Conservation (phyloP, 2,797 vertebrate species). For the Hypotaenidia okinawae region DNA sequence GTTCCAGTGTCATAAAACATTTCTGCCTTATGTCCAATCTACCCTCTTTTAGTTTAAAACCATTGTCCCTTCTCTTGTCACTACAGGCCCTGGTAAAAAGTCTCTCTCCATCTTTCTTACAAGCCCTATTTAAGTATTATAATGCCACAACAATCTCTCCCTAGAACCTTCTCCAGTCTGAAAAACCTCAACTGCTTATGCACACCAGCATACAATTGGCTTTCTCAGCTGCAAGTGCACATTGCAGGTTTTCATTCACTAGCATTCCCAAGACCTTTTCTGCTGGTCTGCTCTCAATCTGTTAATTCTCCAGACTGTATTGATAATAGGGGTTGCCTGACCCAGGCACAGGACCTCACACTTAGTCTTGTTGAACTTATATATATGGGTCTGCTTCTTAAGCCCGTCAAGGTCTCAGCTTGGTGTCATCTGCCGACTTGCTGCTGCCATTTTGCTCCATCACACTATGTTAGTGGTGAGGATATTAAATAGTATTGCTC, state of each 20-base stretch:
- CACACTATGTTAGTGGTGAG: not conserved
- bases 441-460: not conserved
- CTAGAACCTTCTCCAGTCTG: too few relatives aligned
- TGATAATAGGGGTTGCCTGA: not conserved
- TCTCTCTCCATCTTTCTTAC: not conserved
- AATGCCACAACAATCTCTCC: not conserved
- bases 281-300: too few relatives aligned
- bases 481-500: not conserved
- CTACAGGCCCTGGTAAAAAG: not conserved
- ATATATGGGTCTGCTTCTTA: not conserved
- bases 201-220: not conserved
- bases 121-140: not conserved
- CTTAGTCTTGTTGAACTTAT: not conserved
- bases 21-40: not conserved
- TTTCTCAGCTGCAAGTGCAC: not conserved
- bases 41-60: not conserved
- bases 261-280: too few relatives aligned
- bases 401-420: not conserved
- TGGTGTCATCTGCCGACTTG: not conserved
- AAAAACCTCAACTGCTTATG: not conserved
- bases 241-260: too few relatives aligned
- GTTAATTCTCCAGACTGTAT: too few relatives aligned
- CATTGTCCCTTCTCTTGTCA: not conserved
- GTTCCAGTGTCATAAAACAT: not conserved
- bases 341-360: not conserved